Conservation (phyloP, 2,797 vertebrate genomes). For the Calcarius lapponicus region DNA sequence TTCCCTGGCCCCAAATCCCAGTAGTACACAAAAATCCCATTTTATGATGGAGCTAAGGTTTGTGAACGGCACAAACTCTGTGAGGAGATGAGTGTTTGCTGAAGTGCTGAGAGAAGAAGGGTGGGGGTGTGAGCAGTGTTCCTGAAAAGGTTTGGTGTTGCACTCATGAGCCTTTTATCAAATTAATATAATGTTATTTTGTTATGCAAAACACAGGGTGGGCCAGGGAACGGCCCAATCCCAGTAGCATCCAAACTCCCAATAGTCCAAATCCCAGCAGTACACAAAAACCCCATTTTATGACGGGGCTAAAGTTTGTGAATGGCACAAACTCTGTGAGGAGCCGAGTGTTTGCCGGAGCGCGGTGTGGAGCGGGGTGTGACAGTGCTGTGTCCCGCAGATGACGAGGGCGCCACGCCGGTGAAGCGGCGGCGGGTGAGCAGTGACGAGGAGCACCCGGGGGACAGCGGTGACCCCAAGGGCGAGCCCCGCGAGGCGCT, state of each 20-base stretch:
- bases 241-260: no score
- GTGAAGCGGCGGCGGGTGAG: slow-evolving; percentile 92
- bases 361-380: no score
- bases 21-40: fast-evolving
- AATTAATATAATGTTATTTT: no score
- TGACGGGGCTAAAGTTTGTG: fast-evolving
- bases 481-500: slow-evolving; percentile 87
- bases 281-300: fast-evolving
- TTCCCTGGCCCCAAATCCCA: neutral
- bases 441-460: slow-evolving; percentile 85
- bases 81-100: neutral
- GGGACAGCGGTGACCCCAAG: slow-evolving; percentile 79
- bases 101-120: neutral
- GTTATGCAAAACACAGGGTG: no score
- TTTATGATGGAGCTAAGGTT: neutral
- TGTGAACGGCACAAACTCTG: fast-evolving
- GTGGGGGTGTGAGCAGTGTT: fast-evolving
- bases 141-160: no score
- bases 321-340: neutral
- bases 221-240: no score
- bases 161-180: no score
- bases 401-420: slow-evolving; percentile 94
- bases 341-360: no score
- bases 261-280: fast-evolving
- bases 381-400: slow-evolving; percentile 47